These are phyloP conservation scores for Pammene aurita DNA, from an alignment of 2,888 invertebrate species.

Conservation along the genomic window DNA sequence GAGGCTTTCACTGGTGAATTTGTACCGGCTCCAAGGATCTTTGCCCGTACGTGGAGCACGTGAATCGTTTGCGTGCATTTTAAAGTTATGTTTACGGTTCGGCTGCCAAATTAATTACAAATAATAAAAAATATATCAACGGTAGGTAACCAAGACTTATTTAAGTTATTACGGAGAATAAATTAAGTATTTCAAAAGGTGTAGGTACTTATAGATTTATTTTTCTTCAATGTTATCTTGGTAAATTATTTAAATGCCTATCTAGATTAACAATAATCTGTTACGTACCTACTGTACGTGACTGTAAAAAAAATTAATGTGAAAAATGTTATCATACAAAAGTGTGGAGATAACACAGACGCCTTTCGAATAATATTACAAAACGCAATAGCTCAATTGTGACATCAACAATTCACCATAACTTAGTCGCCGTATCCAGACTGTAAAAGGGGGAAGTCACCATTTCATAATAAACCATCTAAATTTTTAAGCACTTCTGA, in stretches of 20 bases:
- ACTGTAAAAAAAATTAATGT: neutral
- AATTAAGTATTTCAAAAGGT: too few relatives aligned
- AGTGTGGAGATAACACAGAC: neutral
- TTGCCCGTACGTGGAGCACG: constrained; percentile 20
- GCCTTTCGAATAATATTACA: too few relatives aligned
- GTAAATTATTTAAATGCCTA: neutral
- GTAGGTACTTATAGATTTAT: neutral
- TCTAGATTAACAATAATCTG: neutral
- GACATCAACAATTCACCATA: too few relatives aligned
- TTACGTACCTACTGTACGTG: too few relatives aligned
- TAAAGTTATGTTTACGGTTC: constrained; percentile 25
- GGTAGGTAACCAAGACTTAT: neutral
- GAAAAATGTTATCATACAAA: constrained; percentile 16
- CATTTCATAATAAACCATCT: constrained; percentile 13
- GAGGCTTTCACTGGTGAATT: constrained; percentile 36
- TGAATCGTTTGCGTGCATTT: constrained; percentile 32
- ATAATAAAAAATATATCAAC: neutral
- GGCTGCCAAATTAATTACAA: neutral
- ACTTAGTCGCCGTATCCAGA: too few relatives aligned
- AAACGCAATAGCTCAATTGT: too few relatives aligned
- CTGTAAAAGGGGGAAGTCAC: neutral
- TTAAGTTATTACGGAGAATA: too few relatives aligned
- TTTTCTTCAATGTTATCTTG: neutral
- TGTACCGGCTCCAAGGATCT: constrained; percentile 33
- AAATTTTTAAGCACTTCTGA: constrained; percentile 12